Evolutionary conservation across 92 coral and sea anemone genomes (phyloP), one percentile per base, ranked within the genome.

Genomic region (Porites lobata): DNA sequence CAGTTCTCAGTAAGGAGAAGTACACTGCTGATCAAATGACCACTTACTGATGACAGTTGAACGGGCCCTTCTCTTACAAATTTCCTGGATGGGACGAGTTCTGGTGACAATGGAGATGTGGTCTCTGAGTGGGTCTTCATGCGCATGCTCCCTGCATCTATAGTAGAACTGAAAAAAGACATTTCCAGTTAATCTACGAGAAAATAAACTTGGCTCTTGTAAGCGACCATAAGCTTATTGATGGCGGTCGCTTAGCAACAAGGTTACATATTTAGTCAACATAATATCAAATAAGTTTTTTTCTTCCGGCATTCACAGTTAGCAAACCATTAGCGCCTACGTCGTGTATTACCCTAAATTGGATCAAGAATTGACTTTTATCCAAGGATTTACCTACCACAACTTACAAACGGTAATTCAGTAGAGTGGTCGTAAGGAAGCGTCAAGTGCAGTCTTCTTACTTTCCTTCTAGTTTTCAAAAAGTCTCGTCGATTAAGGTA

Each of bases 11-110:
- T 68, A 1, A 14, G 75, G 51, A 29, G n/a, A 26, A 29, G 13
- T 13, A 29, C 5, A 21, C 50, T 68, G 50, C 32, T 19, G 72
- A 29, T 50, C 57, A 61, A 68, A 20, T 19, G 74, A 56, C 15
- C n/a, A 87, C 98, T 78, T 95, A 96, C 99, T 76, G 93, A 77
- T 50, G 98, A 92, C 56, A 94, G 68, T 82, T 95, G 99, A 5
- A 93, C 98, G n/a, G 89, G 84, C 56, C 99, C 99, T 79, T 96
- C 99, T 77, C 85, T 92, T 38, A 96, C 87, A 77, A 87, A 96
- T 9, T 61, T 65, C 26, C 87, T 84, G 73, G 72, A 24, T 26
- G 72, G 80, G 26, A 74, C 14, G 18, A 69, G 65, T 5, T 85
- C 91, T 58, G 88, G 72, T n/a, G 95, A 78, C 18, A 65, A n/a